A percentile compares a stretch with the other conserved stretches of the same genome.
Conservation (phyloP, 2,797 vertebrate genomes). For the Melanotaenia boesemani region DNA sequence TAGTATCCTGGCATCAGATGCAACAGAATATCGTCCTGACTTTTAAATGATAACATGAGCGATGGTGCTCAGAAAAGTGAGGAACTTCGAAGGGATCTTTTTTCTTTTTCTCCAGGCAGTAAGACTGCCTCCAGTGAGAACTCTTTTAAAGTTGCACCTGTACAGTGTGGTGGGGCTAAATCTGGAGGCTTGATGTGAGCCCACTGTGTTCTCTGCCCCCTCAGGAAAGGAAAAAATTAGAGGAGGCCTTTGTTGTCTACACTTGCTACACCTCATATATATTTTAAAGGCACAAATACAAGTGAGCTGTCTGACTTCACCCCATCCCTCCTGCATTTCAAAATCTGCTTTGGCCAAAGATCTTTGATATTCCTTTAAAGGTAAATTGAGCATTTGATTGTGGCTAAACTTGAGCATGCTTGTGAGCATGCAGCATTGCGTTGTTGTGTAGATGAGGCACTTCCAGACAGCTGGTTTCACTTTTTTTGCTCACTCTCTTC, state of each 20-base stretch:
- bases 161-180: constrained; percentile 49
- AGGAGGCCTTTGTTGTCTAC: constrained; percentile 75
- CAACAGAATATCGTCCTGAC: constrained; percentile 41
- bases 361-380: constrained; percentile 80
- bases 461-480: constrained; percentile 89
- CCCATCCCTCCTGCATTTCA: neutral
- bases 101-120: constrained; percentile 51
- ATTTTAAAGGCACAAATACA: constrained; percentile 67
- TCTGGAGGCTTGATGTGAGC: constrained; percentile 75
- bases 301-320: constrained; percentile 30
- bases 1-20: constrained; percentile 46
- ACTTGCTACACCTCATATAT: constrained; percentile 71
- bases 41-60: constrained; percentile 47
- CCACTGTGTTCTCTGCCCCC: constrained; percentile 55
- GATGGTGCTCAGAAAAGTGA: constrained; percentile 37
- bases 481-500: constrained; percentile 66
- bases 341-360: constrained; percentile 62
- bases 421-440: constrained; percentile 59
- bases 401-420: constrained; percentile 67
- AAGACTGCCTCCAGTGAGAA: constrained; percentile 40
- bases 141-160: constrained; percentile 78
- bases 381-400: constrained; percentile 79
- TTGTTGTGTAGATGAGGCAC: constrained; percentile 79
- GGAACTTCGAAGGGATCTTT: constrained; percentile 22
- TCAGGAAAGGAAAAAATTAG: constrained; percentile 73